Conservation (phyloP, 2,113 vertebrate species). For the Malurus elegans region DNA sequence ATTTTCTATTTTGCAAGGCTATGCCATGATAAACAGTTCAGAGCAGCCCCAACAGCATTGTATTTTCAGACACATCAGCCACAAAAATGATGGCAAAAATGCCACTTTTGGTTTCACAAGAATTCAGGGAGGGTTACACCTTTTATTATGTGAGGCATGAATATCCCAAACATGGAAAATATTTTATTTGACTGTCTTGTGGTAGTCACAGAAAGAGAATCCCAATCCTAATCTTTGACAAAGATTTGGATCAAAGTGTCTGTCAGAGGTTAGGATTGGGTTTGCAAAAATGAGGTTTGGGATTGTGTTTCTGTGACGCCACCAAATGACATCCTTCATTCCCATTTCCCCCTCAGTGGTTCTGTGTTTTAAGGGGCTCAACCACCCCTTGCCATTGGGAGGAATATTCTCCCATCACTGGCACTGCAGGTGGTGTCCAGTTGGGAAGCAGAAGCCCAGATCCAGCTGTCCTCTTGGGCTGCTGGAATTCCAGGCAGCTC, state of each 20-base stretch:
- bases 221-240: no score
- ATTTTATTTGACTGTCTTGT: neutral
- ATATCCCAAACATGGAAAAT: neutral
- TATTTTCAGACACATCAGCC: neutral
- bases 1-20: neutral
- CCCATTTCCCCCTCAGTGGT: neutral
- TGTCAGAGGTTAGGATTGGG: no score
- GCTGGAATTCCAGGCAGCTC: conserved; percentile 5
- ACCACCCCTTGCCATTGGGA: neutral
- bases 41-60: neutral
- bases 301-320: neutral
- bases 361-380: neutral
- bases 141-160: neutral
- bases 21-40: neutral
- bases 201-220: neutral
- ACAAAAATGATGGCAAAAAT: neutral
- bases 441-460: neutral
- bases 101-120: neutral
- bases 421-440: neutral
- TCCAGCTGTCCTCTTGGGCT: neutral
- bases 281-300: neutral
- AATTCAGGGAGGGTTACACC: neutral
- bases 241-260: no score
- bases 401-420: neutral
- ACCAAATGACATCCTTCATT: neutral